These are phyloP conservation scores for Virgularia gustaviana DNA, from an alignment of 92 coral and sea anemone species.

Conservation along the genomic window DNA sequence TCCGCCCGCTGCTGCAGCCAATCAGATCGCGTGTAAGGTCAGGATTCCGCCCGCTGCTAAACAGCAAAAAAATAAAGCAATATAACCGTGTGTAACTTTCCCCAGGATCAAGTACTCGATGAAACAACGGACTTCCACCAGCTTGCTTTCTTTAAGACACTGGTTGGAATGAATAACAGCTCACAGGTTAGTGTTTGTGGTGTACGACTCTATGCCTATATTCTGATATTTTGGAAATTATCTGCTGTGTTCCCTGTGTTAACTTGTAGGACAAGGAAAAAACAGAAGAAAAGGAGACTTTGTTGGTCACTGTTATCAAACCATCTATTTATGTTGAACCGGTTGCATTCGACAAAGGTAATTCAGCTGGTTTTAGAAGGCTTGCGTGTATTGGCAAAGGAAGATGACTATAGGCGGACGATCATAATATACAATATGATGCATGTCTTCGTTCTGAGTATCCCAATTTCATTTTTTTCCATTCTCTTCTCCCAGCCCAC, in stretches of 20 bases:
- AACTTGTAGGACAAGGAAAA: conserved; percentile 64
- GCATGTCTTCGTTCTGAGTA: background rate
- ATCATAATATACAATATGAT: background rate
- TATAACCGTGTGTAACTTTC: background rate
- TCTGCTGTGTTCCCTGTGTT: no score
- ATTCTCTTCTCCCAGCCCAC: background rate
- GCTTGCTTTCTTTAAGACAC: conserved; percentile 91
- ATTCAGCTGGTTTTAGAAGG: background rate
- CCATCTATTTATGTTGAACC: conserved; percentile 91
- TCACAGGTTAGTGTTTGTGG: conserved; percentile 56
- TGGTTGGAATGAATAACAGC: conserved; percentile 82
- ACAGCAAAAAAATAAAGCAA: background rate
- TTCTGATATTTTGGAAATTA: background rate
- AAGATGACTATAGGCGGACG: no score
- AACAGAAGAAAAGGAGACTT: conserved; percentile 94
- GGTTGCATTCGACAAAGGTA: conserved; percentile 96
- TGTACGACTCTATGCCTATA: background rate
- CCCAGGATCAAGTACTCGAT: conserved; percentile 51
- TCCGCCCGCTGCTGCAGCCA: no score
- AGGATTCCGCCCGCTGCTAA: no score
- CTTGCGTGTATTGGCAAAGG: background rate
- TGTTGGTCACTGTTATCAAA: conserved; percentile 78
- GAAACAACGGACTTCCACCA: conserved; percentile 80
- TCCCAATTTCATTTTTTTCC: background rate
- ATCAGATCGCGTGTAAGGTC: no score